phyloP scores from a whole-genome alignment of 2,797 vertebrate genomes.

The Synaphobranchus kaupii region DNA sequence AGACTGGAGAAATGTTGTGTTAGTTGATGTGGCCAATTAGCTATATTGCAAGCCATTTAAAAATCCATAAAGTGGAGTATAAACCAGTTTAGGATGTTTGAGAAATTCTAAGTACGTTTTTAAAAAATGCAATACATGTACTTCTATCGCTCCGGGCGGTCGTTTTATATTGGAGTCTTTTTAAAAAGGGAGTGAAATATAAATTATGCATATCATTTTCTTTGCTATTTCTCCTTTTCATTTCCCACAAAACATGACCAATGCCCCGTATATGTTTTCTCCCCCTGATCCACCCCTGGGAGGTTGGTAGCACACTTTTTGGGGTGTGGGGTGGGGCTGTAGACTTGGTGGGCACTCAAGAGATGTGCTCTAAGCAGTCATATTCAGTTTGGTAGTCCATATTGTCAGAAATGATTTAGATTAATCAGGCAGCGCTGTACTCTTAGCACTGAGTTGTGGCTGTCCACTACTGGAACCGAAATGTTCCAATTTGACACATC shows the following conservation, averaged over 20 bases:
- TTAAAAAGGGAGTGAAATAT: slow-evolving; percentile 76
- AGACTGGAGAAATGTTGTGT: slow-evolving; percentile 74
- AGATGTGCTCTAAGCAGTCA: neutral
- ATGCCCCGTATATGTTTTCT: slow-evolving; percentile 2
- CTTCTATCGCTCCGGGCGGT: slow-evolving; percentile 75
- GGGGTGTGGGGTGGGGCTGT: neutral
- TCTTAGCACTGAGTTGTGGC: neutral
- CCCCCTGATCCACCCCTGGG: neutral
- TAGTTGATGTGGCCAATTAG: slow-evolving; percentile 86
- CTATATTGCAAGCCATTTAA: slow-evolving; percentile 85
- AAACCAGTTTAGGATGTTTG: slow-evolving; percentile 85
- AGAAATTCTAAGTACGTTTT: slow-evolving; percentile 86
- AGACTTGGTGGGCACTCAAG: neutral
- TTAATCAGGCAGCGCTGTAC: neutral
- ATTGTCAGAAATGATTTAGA: neutral
- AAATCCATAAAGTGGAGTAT: slow-evolving; percentile 84
- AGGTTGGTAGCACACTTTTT: neutral
- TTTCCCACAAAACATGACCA: slow-evolving; percentile 38
- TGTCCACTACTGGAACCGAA: too few relatives aligned
- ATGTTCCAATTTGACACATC: too few relatives aligned
- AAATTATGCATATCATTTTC: slow-evolving; percentile 82
- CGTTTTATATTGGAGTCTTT: slow-evolving; percentile 75
- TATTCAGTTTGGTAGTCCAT: neutral
- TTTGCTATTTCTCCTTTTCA: slow-evolving; percentile 53
- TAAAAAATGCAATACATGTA: slow-evolving; percentile 87